These are phyloP conservation scores for Menidia beryllina DNA, from an alignment of 2,113 vertebrate genomes.

Conservation along the genomic window DNA sequence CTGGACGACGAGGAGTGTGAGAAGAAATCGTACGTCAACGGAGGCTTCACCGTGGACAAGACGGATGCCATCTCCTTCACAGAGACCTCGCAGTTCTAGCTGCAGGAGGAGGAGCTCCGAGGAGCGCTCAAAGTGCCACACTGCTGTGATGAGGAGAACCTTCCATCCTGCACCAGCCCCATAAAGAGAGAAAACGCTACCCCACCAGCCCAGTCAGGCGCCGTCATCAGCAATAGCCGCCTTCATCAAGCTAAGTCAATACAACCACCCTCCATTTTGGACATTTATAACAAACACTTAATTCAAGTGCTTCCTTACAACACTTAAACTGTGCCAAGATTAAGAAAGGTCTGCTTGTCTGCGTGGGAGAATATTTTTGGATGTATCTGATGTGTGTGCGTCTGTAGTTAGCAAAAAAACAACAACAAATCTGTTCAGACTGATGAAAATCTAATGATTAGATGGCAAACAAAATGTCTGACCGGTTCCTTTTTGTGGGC, in stretches of 20 bases:
- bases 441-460: constrained; percentile 1
- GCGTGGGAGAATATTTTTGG: constrained; percentile 34
- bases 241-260: constrained; percentile 60
- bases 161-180: constrained; percentile 55
- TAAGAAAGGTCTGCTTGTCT: constrained; percentile 53
- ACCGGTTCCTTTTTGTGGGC: constrained; percentile 18
- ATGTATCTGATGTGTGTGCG: not conserved
- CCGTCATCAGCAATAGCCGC: constrained; percentile 75
- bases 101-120: constrained; percentile 20
- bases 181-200: constrained; percentile 35
- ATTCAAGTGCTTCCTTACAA: constrained; percentile 80
- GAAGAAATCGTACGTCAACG: constrained; percentile 95
- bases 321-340: constrained; percentile 69
- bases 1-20: constrained; percentile 87
- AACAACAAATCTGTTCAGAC: not conserved
- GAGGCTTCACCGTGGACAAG: constrained; percentile 95
- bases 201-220: constrained; percentile 46
- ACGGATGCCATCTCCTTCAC: constrained; percentile 95
- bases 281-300: constrained; percentile 52
- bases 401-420: constrained; percentile 20
- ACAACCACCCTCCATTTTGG: constrained; percentile 46
- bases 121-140: constrained; percentile 42
- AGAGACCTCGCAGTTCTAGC: constrained; percentile 96
- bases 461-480: not conserved
- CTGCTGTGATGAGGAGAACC: constrained; percentile 41